phyloP scores from a whole-genome alignment of 2,888 invertebrate genomes.

The Temnothorax rugatulus region DNA sequence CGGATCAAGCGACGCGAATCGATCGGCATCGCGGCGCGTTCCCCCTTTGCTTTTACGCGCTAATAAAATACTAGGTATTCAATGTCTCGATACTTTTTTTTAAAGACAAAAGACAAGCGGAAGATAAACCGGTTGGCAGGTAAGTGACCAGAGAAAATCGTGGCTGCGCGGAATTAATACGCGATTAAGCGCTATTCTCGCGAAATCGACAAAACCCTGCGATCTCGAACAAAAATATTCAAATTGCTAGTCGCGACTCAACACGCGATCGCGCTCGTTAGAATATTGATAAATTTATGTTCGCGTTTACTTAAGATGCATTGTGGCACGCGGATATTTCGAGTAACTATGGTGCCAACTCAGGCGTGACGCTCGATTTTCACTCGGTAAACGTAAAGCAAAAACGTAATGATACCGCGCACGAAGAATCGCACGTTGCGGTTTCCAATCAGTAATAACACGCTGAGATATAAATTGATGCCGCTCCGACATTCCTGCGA shows the following conservation, averaged over 20 bases:
- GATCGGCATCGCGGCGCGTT: constrained; percentile 53
- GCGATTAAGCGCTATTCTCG: constrained; percentile 33
- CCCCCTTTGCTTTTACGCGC: constrained; percentile 41
- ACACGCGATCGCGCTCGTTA: constrained; percentile 14
- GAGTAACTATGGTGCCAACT: constrained; percentile 3
- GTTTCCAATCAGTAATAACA: constrained; percentile 55
- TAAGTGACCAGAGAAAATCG: constrained; percentile 53
- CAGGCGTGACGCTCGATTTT: constrained; percentile 51
- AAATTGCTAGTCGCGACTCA: neutral
- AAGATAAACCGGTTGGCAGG: constrained; percentile 48
- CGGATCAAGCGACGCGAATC: constrained; percentile 53
- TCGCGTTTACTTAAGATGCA: neutral
- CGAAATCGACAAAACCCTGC: neutral
- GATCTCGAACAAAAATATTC: neutral
- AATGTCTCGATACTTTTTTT: constrained; percentile 34
- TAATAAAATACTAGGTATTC: constrained; percentile 43
- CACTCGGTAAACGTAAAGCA: constrained; percentile 45
- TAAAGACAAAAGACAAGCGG: constrained; percentile 5
- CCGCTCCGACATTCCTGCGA: constrained; percentile 10
- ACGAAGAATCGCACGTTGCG: constrained; percentile 45
- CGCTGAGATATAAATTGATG: constrained; percentile 31
- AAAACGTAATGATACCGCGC: constrained; percentile 57
- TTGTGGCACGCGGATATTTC: constrained; percentile 9
- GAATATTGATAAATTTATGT: constrained; percentile 26
- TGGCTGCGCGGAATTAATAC: constrained; percentile 27